phyloP scores from a whole-genome alignment of 2,797 vertebrate species.

The Pitangus sulphuratus region DNA sequence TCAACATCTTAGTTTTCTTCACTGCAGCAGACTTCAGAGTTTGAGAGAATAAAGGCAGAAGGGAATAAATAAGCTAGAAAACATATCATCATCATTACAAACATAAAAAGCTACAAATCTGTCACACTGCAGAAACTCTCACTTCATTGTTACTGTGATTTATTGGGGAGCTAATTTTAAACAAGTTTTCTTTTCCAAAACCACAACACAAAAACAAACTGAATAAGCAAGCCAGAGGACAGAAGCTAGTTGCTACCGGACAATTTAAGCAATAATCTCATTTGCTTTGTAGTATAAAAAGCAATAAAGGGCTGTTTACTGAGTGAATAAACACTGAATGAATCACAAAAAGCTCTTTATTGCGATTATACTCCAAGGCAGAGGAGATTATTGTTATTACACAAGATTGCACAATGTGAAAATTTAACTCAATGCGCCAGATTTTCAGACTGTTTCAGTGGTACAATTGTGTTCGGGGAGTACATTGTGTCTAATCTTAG shows the following conservation, averaged over 20 bases:
- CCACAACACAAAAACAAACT: slow-evolving; percentile 75
- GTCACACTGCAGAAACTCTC: slow-evolving; percentile 76
- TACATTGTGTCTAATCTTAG: slow-evolving; percentile 72
- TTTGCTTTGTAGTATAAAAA: slow-evolving; percentile 77
- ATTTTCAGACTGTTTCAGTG: slow-evolving; percentile 62
- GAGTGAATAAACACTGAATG: slow-evolving; percentile 75
- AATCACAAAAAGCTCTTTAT: slow-evolving; percentile 76
- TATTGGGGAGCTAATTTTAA: slow-evolving; percentile 80
- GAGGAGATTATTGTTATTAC: slow-evolving; percentile 72
- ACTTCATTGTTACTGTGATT: slow-evolving; percentile 80
- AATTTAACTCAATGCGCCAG: slow-evolving; percentile 70
- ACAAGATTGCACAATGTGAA: slow-evolving; percentile 68
- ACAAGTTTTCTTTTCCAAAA: slow-evolving; percentile 67
- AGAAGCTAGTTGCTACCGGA: slow-evolving; percentile 68
- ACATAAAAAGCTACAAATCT: slow-evolving; percentile 79
- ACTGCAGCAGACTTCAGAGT: slow-evolving; percentile 39
- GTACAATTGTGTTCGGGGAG: slow-evolving; percentile 60
- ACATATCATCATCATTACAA: slow-evolving; percentile 78
- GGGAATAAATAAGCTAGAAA: slow-evolving; percentile 73
- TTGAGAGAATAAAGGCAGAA: slow-evolving; percentile 54
- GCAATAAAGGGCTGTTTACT: slow-evolving; percentile 77
- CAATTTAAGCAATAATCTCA: slow-evolving; percentile 78
- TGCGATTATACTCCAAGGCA: slow-evolving; percentile 71
- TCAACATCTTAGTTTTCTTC: slow-evolving; percentile 36
- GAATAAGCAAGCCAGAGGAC: slow-evolving; percentile 70